These are phyloP conservation scores for Acrocephalus kingi DNA, from an alignment of 2,113 vertebrate genomes.

Conservation along the genomic window DNA sequence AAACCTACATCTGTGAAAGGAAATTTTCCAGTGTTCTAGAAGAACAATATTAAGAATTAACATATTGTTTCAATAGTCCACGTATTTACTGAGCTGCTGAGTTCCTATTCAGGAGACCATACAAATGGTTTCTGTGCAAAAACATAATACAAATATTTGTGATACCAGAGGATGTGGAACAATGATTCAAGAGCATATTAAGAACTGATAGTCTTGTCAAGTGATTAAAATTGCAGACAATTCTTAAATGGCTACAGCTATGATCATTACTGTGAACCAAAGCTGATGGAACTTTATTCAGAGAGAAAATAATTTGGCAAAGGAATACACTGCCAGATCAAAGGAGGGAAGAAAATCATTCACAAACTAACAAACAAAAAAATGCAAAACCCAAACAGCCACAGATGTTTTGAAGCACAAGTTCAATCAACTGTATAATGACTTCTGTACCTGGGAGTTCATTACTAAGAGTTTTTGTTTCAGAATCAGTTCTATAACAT, in stretches of 20 bases:
- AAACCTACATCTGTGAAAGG: background rate
- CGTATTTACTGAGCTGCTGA: background rate
- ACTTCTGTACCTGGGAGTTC: background rate
- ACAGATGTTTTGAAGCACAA: background rate
- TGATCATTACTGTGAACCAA: background rate
- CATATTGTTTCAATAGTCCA: background rate
- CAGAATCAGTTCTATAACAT: background rate
- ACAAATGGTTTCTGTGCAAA: background rate
- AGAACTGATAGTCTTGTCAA: background rate
- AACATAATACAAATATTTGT: background rate
- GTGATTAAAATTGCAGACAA: background rate
- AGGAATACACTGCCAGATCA: background rate
- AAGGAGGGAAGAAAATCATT: background rate
- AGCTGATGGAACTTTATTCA: background rate
- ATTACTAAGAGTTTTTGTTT: background rate
- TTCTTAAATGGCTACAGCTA: background rate
- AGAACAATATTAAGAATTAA: background rate
- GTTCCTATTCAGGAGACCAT: background rate
- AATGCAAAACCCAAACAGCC: background rate
- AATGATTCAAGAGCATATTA: background rate
- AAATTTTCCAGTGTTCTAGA: background rate
- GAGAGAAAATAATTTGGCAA: background rate
- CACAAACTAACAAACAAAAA: background rate
- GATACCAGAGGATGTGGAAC: background rate
- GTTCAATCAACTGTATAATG: background rate